Base-by-base conservation (phyloP, 2,113 vertebrate genomes). In the Salminus brasiliensis region DNA sequence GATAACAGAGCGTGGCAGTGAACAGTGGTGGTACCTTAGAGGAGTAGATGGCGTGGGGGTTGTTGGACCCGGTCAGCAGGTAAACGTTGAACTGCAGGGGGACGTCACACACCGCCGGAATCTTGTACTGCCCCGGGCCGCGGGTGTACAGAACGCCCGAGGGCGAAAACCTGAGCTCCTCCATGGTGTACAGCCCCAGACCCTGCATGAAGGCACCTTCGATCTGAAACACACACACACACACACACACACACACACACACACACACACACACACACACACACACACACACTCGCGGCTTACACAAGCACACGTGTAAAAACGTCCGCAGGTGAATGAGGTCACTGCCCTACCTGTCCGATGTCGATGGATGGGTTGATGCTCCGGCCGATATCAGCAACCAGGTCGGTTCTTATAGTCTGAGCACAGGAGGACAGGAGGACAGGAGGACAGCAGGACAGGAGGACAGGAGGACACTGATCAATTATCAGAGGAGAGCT, bases 281-380 rank as follows among this genome's bases (percentile, higher is more conserved):
- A n/a, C n/a, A n/a, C n/a, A n/a, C n/a, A n/a, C n/a, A n/a, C 30
- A 21, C 3, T n/a, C 5, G 21, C 21, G 9, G 6, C 10, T 23
- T 27, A 27, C 30, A 77, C 27, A 25, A 5, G 8, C 1, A n/a
- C n/a, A n/a, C n/a, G 18, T 16, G 30, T n/a, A 43, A 7, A 36
- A 30, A 18, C 30, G 32, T 13, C 18, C 32, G 29, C 21, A 66
- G 3, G 32, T 18, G 6, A n/a, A 0, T 39, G 52, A 11, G 4
- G 39, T 36, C 34, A 16, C 5, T 41, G 25, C 30, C 89, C 1
- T 91, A 96, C 95, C 94, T 97, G 96, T n/a, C 95, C 95, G 16
- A 95, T 92, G 81, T 97, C 95, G 43, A 96, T 87, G n/a, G 93
- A 94, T 0, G 95, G 96, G 81, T 97, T 97, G 81, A 97, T 88